Percentiles rank a stretch among this genome's conserved stretches.
Conservation (phyloP, 2,888 invertebrate species). For the Ellobium chinense region DNA sequence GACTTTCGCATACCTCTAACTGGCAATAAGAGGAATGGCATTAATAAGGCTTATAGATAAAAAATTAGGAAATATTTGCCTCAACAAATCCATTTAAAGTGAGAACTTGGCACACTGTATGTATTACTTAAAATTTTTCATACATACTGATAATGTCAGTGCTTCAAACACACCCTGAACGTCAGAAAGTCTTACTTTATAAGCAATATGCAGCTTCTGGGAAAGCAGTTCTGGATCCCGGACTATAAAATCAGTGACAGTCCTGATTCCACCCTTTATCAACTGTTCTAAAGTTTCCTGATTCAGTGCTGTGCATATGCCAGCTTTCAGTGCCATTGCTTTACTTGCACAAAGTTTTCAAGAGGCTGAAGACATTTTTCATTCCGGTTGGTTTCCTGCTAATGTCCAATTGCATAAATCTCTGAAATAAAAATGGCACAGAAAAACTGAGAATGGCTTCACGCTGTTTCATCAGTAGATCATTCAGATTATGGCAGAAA, state of each 20-base stretch:
- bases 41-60: background rate
- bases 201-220: conserved; percentile 56
- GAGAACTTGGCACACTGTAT: background rate
- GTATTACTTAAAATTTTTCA: background rate
- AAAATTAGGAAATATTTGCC: background rate
- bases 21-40: no score
- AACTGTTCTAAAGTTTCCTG: background rate
- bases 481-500: no score
- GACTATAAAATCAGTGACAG: conserved; percentile 59
- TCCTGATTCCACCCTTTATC: conserved; percentile 51
- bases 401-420: no score
- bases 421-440: no score
- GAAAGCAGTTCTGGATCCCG: conserved; percentile 59
- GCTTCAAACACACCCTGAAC: no score
- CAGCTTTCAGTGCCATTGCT: conserved; percentile 15
- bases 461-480: no score
- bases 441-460: no score
- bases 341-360: no score
- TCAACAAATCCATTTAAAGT: background rate
- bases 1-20: no score
- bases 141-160: no score
- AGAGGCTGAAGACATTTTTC: no score
- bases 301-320: conserved; percentile 27
- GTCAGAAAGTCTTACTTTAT: conserved; percentile 55
- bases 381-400: no score